These are phyloP conservation scores for Sebastes itinus DNA, from an alignment of 2,797 vertebrate genomes.

Conservation along the genomic window DNA sequence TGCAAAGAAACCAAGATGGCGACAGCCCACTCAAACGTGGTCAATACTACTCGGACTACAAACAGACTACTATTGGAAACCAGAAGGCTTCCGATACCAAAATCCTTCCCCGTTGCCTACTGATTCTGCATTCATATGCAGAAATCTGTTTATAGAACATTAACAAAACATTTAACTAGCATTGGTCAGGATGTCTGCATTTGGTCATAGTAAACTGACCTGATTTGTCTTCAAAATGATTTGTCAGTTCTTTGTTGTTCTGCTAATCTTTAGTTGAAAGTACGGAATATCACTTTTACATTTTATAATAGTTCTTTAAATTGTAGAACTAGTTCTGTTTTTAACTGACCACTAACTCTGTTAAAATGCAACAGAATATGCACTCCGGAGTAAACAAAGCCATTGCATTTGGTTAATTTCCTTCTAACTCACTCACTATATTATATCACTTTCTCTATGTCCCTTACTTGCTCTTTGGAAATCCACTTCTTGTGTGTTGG, in stretches of 20 bases:
- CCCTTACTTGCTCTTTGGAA: constrained; percentile 33
- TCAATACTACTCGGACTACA: background rate
- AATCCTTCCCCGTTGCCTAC: background rate
- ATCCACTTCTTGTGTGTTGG: constrained; percentile 38
- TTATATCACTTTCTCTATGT: constrained; percentile 18
- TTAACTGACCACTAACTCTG: background rate
- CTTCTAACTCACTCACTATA: background rate
- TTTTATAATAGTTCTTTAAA: background rate
- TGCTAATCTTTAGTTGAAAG: background rate
- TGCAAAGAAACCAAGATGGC: no score
- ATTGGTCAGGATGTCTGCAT: background rate
- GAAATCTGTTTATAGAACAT: background rate
- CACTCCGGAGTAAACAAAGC: background rate
- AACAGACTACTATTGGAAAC: background rate
- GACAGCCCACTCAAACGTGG: background rate
- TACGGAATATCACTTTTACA: background rate
- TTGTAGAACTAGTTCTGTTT: background rate
- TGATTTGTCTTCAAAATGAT: background rate
- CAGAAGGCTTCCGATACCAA: background rate
- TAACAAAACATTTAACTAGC: background rate
- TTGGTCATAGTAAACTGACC: background rate
- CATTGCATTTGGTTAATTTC: background rate
- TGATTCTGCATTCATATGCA: background rate
- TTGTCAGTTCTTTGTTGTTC: background rate
- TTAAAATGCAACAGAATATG: background rate